Conservation (phyloP, 2,888 invertebrate genomes). For the Ectropis crepuscularia region DNA sequence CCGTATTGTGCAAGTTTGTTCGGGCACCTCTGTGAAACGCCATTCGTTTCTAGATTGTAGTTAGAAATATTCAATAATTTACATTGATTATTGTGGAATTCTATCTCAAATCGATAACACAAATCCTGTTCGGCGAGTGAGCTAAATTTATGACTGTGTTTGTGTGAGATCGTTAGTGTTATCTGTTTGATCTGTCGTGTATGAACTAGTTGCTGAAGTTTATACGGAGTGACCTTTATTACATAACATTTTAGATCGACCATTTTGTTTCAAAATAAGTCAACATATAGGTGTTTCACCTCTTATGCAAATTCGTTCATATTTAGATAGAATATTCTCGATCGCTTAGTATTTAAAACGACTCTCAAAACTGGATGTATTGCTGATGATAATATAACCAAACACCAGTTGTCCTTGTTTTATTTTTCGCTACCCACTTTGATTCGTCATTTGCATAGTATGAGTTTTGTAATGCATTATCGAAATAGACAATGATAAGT, state of each 20-base stretch:
- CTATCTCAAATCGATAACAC: constrained; percentile 21
- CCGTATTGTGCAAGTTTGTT: constrained; percentile 37
- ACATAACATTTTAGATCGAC: constrained; percentile 10
- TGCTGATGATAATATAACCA: constrained; percentile 3
- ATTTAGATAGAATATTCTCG: neutral
- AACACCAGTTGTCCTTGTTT: constrained; percentile 3
- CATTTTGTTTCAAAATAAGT: constrained; percentile 2
- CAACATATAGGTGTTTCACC: neutral
- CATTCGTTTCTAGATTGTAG: constrained; percentile 6
- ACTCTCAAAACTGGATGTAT: constrained; percentile 6
- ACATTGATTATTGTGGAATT: constrained; percentile 26
- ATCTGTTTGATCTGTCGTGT: constrained; percentile 21
- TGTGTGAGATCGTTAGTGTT: constrained; percentile 18
- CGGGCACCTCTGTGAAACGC: constrained; percentile 19
- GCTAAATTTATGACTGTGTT: constrained; percentile 19
- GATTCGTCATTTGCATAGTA: constrained; percentile 49
- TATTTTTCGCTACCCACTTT: constrained; percentile 14
- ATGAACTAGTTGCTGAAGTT: constrained; percentile 7
- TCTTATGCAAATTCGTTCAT: constrained; percentile 3
- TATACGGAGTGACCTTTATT: constrained; percentile 17
- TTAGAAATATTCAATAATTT: constrained; percentile 19
- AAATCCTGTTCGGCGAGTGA: constrained; percentile 13
- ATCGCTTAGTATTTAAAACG: neutral
- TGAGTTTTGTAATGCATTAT: constrained; percentile 50
- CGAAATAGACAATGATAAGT: constrained; percentile 52